Percentiles rank a stretch among this genome's conserved stretches.
Evolutionary conservation across 2,888 invertebrate genomes (phyloP).

Genomic region (Sepioteuthis lessoniana): DNA sequence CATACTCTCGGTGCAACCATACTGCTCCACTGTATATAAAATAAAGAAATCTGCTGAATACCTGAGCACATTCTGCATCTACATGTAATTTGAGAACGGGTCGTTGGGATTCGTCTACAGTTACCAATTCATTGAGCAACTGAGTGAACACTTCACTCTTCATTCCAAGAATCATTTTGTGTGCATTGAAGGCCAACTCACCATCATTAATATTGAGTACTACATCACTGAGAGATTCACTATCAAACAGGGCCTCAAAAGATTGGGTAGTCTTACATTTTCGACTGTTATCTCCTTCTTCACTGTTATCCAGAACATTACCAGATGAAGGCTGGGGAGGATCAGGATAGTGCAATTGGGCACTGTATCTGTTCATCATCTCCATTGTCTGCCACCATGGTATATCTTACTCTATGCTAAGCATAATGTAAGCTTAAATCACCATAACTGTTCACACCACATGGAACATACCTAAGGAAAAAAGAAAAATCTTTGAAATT

Average conservation of each 20-base stretch:
- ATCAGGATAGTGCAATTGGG: slow-evolving; percentile 62
- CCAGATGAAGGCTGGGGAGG: slow-evolving; percentile 63
- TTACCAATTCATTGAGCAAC: slow-evolving; percentile 61
- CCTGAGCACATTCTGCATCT: slow-evolving; percentile 66
- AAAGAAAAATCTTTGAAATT: neutral
- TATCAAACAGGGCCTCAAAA: slow-evolving; percentile 69
- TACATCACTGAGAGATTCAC: slow-evolving; percentile 67
- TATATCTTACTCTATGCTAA: slow-evolving; percentile 42
- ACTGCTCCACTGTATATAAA: slow-evolving; percentile 73
- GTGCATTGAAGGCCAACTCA: slow-evolving; percentile 66
- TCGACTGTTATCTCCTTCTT: slow-evolving; percentile 56
- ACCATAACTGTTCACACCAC: neutral
- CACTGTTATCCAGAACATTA: slow-evolving; percentile 13
- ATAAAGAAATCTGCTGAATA: slow-evolving; percentile 71
- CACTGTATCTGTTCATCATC: slow-evolving; percentile 68
- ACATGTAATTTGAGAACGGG: slow-evolving; percentile 66
- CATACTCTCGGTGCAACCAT: slow-evolving; percentile 71
- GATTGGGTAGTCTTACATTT: slow-evolving; percentile 69
- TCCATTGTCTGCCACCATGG: slow-evolving; percentile 50
- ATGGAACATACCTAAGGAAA: neutral
- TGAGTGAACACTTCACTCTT: slow-evolving; percentile 66
- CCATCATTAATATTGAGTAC: slow-evolving; percentile 65
- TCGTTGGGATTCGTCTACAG: slow-evolving; percentile 52
- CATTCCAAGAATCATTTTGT: slow-evolving; percentile 69
- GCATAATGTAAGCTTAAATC: neutral